Conservation (phyloP, 2,888 invertebrate genomes). For the Brachyptera putata region DNA sequence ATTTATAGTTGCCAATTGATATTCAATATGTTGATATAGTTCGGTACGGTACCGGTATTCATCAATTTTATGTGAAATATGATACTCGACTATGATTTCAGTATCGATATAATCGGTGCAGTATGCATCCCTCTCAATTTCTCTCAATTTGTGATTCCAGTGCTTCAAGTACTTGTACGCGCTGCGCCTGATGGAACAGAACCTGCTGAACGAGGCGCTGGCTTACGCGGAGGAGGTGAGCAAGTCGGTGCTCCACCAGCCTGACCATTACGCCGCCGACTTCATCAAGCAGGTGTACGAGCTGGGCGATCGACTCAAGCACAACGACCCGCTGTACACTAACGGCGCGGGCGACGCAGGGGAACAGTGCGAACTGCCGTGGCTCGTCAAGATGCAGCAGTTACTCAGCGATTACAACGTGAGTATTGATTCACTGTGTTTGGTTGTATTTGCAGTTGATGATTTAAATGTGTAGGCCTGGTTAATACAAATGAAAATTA, state of each 20-base stretch:
- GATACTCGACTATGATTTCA: too few species aligned
- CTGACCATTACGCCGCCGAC: conserved; percentile 39
- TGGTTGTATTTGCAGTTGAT: conserved; percentile 30
- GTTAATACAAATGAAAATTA: too few species aligned
- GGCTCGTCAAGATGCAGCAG: conserved; percentile 53
- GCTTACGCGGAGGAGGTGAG: conserved; percentile 80
- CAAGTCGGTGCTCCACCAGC: conserved; percentile 58
- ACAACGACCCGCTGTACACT: conserved; percentile 60
- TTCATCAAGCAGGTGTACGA: conserved; percentile 44
- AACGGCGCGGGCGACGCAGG: conserved; percentile 45
- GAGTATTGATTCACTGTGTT: conserved; percentile 32
- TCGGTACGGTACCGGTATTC: too few species aligned
- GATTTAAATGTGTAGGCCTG: too few species aligned
- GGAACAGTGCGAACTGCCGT: conserved; percentile 49
- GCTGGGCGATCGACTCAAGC: conserved; percentile 61
- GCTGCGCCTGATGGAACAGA: conserved; percentile 70
- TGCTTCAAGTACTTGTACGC: conserved; percentile 82
- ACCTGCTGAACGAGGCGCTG: conserved; percentile 73
- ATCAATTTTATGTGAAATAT: too few species aligned
- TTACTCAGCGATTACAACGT: conserved; percentile 47
- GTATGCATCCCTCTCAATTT: too few species aligned
- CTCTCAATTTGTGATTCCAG: conserved; percentile 52
- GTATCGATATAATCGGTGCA: too few species aligned
- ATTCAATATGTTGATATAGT: too few species aligned
- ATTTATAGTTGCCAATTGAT: too few species aligned